phyloP scores from a whole-genome alignment of 2,797 vertebrate genomes.

The Podargus strigoides region DNA sequence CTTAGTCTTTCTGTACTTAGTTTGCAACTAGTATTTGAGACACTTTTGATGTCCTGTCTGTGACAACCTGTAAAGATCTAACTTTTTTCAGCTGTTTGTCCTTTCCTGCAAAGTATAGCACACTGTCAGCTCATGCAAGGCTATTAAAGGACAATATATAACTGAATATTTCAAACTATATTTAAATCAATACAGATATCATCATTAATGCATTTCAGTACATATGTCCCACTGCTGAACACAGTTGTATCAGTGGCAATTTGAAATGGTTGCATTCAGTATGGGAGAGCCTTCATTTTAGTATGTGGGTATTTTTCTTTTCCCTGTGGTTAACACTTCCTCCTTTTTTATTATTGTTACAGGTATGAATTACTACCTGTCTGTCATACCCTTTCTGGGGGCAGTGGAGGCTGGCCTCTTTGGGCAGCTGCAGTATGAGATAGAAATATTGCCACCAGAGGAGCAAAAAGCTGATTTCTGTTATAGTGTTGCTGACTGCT shows the following conservation, averaged over 20 bases:
- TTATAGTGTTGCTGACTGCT: slow-evolving; percentile 73
- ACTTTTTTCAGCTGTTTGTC: neutral
- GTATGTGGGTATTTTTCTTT: neutral
- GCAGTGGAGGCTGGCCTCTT: slow-evolving; percentile 81
- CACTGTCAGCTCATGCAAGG: neutral
- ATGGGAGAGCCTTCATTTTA: neutral
- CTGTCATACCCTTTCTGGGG: slow-evolving; percentile 83
- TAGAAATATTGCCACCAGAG: slow-evolving; percentile 74
- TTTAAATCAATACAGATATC: neutral
- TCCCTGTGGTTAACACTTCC: neutral
- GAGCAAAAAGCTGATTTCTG: slow-evolving; percentile 74
- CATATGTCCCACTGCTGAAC: neutral
- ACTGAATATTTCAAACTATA: neutral
- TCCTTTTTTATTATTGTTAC: neutral
- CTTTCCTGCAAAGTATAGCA: neutral
- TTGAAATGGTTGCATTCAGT: neutral
- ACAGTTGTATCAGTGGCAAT: accelerated
- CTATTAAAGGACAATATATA: neutral
- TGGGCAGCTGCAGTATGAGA: slow-evolving; percentile 55
- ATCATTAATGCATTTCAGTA: neutral
- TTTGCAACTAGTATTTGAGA: neutral
- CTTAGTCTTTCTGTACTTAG: neutral
- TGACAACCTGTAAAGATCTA: neutral
- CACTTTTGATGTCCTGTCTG: neutral
- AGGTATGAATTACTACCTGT: slow-evolving; percentile 85